phyloP scores from a whole-genome alignment of 2,888 invertebrate species.

The Drosophila meridionalis region DNA sequence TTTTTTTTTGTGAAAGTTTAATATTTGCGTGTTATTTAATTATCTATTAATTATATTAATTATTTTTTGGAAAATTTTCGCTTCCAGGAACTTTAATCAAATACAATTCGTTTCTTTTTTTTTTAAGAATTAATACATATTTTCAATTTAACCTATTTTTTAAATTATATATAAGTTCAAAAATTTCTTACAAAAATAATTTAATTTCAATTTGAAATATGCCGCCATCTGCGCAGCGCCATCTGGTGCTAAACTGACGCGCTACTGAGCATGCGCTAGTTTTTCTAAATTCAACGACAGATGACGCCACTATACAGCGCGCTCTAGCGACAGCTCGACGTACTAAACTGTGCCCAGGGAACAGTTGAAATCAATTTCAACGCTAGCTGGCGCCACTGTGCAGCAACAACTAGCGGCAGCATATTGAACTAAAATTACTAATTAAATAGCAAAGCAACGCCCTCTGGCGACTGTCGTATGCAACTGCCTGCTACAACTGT shows the following conservation, averaged over 20 bases:
- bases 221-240: not conserved
- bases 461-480: slow-evolving; percentile 13
- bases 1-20: too few species aligned
- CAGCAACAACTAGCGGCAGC: not conserved
- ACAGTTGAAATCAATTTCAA: not conserved
- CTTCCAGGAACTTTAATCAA: not conserved
- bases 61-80: too few species aligned
- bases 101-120: not conserved
- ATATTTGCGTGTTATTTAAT: too few species aligned
- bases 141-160: not conserved
- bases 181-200: not conserved
- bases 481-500: slow-evolving; percentile 20
- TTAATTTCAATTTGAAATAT: not conserved
- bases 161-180: not conserved
- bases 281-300: not conserved
- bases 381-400: slow-evolving; percentile 8
- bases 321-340: not conserved
- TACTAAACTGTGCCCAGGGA: not conserved
- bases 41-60: too few species aligned
- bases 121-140: not conserved
- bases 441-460: not conserved
- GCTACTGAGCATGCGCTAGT: not conserved
- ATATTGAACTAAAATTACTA: too few species aligned
- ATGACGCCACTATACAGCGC: slow-evolving; percentile 6
- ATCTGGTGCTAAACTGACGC: not conserved